Evolutionary conservation across 37 sponge, comb jelly and placozoan genomes (phyloP).

Genomic region (Tethya wilhelma): DNA sequence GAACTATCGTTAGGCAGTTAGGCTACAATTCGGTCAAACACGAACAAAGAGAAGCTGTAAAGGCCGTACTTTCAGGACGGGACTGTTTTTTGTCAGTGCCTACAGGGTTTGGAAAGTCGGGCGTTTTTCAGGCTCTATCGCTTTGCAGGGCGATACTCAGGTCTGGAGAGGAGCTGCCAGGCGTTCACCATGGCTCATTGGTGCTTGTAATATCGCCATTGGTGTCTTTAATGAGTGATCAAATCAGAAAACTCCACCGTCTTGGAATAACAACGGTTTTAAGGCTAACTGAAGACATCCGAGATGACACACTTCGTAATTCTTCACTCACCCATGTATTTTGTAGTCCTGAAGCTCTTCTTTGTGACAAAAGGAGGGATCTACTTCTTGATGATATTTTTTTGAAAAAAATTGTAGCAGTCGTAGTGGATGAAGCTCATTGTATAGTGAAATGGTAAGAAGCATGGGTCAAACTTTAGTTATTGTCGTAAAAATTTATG

Average conservation of each 20-base stretch:
- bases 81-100: neutral
- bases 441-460: neutral
- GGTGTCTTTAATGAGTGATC: neutral
- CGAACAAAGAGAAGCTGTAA: neutral
- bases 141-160: neutral
- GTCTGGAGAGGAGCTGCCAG: neutral
- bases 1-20: neutral
- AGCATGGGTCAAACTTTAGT: neutral
- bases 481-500: no score
- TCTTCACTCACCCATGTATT: neutral
- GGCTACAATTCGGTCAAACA: neutral
- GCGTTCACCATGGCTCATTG: neutral
- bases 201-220: neutral
- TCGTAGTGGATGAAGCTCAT: neutral
- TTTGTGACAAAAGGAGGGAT: neutral
- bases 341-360: neutral
- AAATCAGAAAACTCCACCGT: neutral
- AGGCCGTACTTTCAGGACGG: neutral
- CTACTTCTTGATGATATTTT: neutral
- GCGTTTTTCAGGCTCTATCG: neutral
- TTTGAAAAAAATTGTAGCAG: neutral
- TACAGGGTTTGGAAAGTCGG: conserved; percentile 1
- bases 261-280: neutral
- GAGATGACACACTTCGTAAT: neutral
- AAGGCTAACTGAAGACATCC: neutral